Conservation (phyloP, 2,888 invertebrate genomes). For the Malachius bipustulatus region DNA sequence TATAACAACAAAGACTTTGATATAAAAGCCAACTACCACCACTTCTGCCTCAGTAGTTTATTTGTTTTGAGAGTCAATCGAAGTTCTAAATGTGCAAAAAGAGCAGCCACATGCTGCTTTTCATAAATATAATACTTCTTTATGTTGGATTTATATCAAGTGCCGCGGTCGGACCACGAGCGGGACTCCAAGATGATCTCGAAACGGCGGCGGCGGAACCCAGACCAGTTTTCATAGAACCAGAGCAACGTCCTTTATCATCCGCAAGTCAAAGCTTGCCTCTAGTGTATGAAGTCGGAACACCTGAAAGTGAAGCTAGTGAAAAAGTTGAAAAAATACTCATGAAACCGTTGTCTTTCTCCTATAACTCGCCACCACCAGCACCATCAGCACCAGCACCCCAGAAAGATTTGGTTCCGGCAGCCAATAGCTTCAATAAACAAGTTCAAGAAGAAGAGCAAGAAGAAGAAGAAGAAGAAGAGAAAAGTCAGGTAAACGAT, state of each 20-base stretch:
- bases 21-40: no score
- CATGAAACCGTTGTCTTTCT: constrained; percentile 22
- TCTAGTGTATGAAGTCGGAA: constrained; percentile 19
- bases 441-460: background rate
- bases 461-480: background rate
- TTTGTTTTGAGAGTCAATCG: no score
- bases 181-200: constrained; percentile 18
- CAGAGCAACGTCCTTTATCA: constrained; percentile 14
- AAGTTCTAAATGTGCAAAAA: no score
- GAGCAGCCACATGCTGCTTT: no score
- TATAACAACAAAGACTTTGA: no score
- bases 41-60: no score
- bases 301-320: constrained; percentile 22
- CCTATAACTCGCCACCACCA: background rate
- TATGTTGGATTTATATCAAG: no score
- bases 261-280: constrained; percentile 18
- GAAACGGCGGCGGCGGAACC: constrained; percentile 25
- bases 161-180: no score
- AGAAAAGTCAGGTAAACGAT: no score
- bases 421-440: no score
- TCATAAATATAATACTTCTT: no score
- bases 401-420: no score
- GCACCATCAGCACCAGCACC: constrained; percentile 1
- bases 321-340: constrained; percentile 29
- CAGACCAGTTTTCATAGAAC: constrained; percentile 22